A percentile compares a stretch with the other conserved stretches of the same genome.
These are phyloP conservation scores for Eristalis intricaria DNA, from an alignment of 2,888 invertebrate species.

Conservation along the genomic window DNA sequence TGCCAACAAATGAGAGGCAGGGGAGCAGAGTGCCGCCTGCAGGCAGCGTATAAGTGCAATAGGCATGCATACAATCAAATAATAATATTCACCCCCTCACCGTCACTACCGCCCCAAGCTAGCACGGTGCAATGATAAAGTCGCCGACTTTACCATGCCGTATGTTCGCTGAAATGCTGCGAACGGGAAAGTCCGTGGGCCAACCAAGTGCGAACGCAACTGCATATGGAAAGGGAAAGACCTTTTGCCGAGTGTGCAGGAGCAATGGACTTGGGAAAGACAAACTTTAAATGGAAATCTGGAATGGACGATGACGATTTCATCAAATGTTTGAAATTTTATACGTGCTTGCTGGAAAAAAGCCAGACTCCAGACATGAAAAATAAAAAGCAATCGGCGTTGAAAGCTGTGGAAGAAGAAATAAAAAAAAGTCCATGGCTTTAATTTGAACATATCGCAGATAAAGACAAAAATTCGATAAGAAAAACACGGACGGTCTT, in stretches of 20 bases:
- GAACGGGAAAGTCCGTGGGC: conserved; percentile 6
- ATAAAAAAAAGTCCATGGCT: no score
- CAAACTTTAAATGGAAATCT: no score
- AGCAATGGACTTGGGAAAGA: neutral
- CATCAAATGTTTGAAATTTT: no score
- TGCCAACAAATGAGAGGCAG: conserved; percentile 13
- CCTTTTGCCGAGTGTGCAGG: neutral
- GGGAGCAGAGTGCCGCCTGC: neutral
- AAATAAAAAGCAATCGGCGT: no score
- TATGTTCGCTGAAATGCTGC: neutral
- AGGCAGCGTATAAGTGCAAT: conserved; percentile 23
- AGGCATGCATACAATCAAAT: conserved; percentile 31
- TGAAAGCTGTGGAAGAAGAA: no score
- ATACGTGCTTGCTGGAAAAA: no score
- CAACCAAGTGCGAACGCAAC: neutral
- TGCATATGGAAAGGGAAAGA: neutral
- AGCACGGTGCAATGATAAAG: neutral
- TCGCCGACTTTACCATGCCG: neutral
- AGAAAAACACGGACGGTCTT: no score
- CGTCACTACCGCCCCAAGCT: neutral
- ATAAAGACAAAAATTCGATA: no score
- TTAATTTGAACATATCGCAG: no score
- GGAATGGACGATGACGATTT: no score
- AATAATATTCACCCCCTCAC: conserved; percentile 6
- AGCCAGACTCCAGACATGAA: no score